Evolutionary conservation across 2,113 vertebrate genomes (phyloP), one percentile per base, ranked within the genome.

Genomic region (Cisticola juncidis): DNA sequence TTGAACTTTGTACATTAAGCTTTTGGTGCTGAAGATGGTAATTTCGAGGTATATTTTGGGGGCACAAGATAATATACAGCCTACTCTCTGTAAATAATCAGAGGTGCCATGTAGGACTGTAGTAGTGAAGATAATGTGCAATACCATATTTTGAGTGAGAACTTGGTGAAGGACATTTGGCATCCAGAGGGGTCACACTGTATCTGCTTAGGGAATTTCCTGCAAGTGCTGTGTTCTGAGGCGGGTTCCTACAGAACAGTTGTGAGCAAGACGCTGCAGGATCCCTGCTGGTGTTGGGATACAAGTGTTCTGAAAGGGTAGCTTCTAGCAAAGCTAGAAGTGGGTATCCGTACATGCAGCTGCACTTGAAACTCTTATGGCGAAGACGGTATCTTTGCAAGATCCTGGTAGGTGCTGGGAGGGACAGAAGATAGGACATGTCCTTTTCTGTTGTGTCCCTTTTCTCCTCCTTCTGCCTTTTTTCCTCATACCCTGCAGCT

Each of bases 361-460:
- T 71, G 35, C 29, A 23, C 26, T 85, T 82, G 44, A 15, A 79
- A 56, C 6, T 29, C 5, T 6, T 51, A 28, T 26, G 40, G 24
- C 2, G 0, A 58, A 88, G 44, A 17, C 0, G 0, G 4, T 42
- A 4, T 18, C 19, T 50, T 50, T 85, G 73, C 25, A 58, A 85
- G 16, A 14, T 76, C 23, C n/a, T 12, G 64, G 40, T 31, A 35
- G 29, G 12, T 2, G 0, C 33, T 17, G 13, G 24, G 20, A 69
- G 24, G n/a, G 38, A 77, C 35, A 66, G 69, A 84, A 82, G 22
- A 25, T 29, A 26, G 44, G n/a, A 17, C 9, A 22, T 18, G 19
- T 74, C 18, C 24, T 61, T 77, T 54, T 47, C 64, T 51, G 8
- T 12, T 51, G 19, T 31, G 11, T 61, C 22, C 8, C 11, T 48